Evolutionary conservation across 2,113 vertebrate species (phyloP).

Genomic region (Ondatra zibethicus): DNA sequence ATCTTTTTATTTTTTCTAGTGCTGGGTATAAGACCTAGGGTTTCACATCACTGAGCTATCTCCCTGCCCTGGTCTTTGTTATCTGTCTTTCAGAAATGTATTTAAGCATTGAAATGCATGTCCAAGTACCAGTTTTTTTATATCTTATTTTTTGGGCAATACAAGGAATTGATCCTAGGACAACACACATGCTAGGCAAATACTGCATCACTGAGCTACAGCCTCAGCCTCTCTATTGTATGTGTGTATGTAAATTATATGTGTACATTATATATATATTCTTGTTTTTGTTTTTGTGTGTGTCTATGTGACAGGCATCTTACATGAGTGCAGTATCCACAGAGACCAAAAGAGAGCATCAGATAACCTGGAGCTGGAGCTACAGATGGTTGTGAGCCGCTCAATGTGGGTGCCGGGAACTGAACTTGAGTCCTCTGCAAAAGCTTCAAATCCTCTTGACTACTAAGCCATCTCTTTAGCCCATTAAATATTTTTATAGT

Average conservation of each 20-base stretch:
- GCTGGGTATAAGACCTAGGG: not conserved
- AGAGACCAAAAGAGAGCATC: not conserved
- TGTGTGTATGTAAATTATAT: not conserved
- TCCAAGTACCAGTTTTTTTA: not conserved
- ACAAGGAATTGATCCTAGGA: not conserved
- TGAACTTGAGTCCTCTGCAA: not conserved
- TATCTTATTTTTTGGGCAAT: not conserved
- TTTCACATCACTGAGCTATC: not conserved
- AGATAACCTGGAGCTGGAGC: not conserved
- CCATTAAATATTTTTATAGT: not conserved
- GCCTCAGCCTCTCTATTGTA: not conserved
- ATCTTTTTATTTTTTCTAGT: not conserved
- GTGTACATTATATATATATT: not conserved
- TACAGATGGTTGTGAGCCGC: not conserved
- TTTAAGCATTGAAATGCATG: not conserved
- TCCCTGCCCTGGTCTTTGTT: not conserved
- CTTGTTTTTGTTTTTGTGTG: not conserved
- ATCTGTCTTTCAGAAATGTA: not conserved
- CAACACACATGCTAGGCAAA: not conserved
- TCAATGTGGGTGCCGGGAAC: not conserved
- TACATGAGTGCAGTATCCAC: not conserved
- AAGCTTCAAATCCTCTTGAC: not conserved
- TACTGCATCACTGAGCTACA: not conserved
- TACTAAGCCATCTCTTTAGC: not conserved
- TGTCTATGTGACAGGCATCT: not conserved